Conservation (phyloP, 2,888 invertebrate species). For the Oscheius sp. region DNA sequence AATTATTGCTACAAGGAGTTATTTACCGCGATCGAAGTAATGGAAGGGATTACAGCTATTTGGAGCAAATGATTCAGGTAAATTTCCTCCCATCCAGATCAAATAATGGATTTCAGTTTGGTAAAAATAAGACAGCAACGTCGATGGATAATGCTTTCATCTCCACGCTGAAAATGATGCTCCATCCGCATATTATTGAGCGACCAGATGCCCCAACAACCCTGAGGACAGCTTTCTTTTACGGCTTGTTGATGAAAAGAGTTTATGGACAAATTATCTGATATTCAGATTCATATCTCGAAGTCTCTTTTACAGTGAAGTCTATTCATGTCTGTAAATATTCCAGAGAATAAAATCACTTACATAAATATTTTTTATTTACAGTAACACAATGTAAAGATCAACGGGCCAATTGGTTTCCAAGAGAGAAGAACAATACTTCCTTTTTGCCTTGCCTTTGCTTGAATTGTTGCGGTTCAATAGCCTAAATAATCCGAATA, state of each 20-base stretch:
- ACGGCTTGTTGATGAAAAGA: not conserved
- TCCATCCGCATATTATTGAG: not conserved
- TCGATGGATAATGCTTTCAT: not conserved
- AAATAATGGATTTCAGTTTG: not conserved
- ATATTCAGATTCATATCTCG: too few relatives aligned
- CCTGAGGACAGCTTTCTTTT: not conserved
- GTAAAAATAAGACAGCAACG: not conserved
- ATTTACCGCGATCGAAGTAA: too few relatives aligned
- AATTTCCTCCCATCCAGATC: not conserved
- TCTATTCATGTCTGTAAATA: too few relatives aligned
- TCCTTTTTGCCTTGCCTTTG: constrained; percentile 69
- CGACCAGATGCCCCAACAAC: not conserved
- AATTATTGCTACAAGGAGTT: not conserved
- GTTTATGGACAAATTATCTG: too few relatives aligned
- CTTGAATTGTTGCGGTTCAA: constrained; percentile 69
- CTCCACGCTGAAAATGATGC: not conserved
- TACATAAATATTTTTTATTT: too few relatives aligned
- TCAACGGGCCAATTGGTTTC: constrained; percentile 42
- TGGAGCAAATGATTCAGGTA: not conserved
- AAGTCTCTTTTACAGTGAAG: too few relatives aligned
- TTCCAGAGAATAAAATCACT: too few relatives aligned
- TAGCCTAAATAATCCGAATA: constrained; percentile 44
- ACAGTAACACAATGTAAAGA: not conserved
- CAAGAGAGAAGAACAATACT: constrained; percentile 66
- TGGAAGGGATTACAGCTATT: not conserved